Evolutionary conservation across 2,113 vertebrate genomes (phyloP).

Genomic region (Collichthys lucidus): DNA sequence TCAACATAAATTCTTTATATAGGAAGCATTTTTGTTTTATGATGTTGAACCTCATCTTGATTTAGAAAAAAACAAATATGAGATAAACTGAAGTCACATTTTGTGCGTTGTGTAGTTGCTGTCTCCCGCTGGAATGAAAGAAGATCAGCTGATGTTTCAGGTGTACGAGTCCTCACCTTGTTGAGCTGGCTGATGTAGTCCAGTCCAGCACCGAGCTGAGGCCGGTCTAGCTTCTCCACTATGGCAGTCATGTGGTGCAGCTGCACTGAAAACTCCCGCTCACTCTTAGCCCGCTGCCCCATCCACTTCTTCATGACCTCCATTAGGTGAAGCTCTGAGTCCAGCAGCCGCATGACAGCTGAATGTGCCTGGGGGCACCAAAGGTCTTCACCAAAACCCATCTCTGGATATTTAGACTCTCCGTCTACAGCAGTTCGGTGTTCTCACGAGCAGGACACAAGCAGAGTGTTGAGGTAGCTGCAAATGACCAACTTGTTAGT

Average conservation of each 20-base stretch:
- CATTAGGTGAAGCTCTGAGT: constrained; percentile 93
- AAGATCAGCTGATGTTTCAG: neutral
- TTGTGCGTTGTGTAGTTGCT: neutral
- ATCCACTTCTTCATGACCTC: constrained; percentile 98
- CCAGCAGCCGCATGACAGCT: constrained; percentile 90
- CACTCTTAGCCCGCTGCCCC: constrained; percentile 92
- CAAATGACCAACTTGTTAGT: constrained; percentile 33
- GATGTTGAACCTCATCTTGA: neutral
- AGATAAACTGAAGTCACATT: neutral
- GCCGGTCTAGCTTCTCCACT: constrained; percentile 87
- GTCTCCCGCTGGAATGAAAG: neutral
- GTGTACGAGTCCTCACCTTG: constrained; percentile 81
- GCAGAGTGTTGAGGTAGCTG: constrained; percentile 30
- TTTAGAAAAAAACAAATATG: neutral
- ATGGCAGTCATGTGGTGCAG: constrained; percentile 91
- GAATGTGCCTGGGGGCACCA: constrained; percentile 89
- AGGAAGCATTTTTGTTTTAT: too few relatives aligned
- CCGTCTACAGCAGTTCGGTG: neutral
- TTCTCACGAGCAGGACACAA: neutral
- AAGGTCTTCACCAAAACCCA: constrained; percentile 92
- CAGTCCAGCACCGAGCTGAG: constrained; percentile 71
- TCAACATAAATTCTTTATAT: neutral
- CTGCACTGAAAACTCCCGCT: constrained; percentile 91
- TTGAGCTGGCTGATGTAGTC: constrained; percentile 86
- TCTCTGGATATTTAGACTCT: constrained; percentile 56